These are phyloP conservation scores for Dromococcyx pavoninus DNA, from an alignment of 2,797 vertebrate species.

Conservation along the genomic window DNA sequence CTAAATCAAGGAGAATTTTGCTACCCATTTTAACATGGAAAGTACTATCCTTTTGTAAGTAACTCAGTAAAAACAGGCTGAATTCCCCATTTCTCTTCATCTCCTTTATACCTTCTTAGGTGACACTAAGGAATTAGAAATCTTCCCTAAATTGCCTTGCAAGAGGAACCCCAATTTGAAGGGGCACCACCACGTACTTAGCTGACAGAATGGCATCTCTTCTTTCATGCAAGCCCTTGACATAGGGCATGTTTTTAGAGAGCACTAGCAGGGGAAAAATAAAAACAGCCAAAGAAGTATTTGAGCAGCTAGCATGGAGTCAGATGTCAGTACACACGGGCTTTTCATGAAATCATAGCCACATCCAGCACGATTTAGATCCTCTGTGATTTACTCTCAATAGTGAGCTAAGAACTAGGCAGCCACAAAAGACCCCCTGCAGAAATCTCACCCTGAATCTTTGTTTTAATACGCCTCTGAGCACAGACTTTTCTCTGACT, in stretches of 20 bases:
- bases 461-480: not conserved
- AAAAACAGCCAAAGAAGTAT: not conserved
- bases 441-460: not conserved
- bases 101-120: not conserved
- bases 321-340: not conserved
- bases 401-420: not conserved
- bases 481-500: not conserved
- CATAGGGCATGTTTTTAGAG: not conserved
- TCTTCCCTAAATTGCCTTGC: not conserved
- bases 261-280: not conserved
- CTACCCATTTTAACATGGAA: not conserved
- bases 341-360: not conserved
- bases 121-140: not conserved
- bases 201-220: not conserved
- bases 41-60: not conserved
- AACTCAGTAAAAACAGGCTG: not conserved
- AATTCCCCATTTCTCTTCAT: not conserved
- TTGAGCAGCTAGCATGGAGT: not conserved
- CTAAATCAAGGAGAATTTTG: not conserved
- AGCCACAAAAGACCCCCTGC: not conserved
- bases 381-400: not conserved
- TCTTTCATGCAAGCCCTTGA: not conserved
- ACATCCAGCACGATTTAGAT: not conserved
- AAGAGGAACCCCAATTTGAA: not conserved
- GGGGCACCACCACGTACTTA: accelerated